Evolutionary conservation across 2,113 vertebrate genomes (phyloP).

Genomic region (Triplophysa siluroides): DNA sequence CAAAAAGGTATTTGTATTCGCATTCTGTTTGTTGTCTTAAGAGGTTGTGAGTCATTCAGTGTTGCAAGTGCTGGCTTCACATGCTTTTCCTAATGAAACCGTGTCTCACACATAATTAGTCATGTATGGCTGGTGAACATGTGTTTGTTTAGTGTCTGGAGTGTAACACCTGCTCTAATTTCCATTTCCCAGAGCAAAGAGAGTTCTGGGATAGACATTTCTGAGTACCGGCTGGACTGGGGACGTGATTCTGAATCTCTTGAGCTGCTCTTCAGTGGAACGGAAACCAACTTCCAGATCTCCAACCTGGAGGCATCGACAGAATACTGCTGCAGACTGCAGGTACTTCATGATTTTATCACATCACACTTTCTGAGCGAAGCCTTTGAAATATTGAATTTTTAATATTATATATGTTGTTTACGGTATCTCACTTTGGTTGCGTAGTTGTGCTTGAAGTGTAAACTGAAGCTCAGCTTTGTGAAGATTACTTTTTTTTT

Average conservation of each 20-base stretch:
- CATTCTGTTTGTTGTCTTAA: neutral
- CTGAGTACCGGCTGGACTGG: slow-evolving; percentile 95
- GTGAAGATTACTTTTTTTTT: too few relatives aligned
- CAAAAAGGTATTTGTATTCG: neutral
- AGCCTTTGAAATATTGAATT: too few relatives aligned
- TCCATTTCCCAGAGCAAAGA: slow-evolving; percentile 82
- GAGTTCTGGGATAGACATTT: slow-evolving; percentile 90
- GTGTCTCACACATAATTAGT: slow-evolving; percentile 31
- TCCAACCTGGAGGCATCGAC: slow-evolving; percentile 82
- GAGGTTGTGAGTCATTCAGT: neutral
- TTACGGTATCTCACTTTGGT: too few relatives aligned
- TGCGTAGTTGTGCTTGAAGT: too few relatives aligned
- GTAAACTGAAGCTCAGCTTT: too few relatives aligned
- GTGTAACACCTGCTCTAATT: slow-evolving; percentile 32
- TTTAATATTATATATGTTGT: too few relatives aligned
- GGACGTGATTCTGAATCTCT: slow-evolving; percentile 84
- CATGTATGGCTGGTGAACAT: slow-evolving; percentile 3
- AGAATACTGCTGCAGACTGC: slow-evolving; percentile 88
- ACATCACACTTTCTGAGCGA: neutral
- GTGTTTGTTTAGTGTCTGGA: slow-evolving; percentile 12
- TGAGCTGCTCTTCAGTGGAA: slow-evolving; percentile 84
- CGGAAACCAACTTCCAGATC: slow-evolving; percentile 85
- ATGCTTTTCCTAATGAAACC: slow-evolving; percentile 13
- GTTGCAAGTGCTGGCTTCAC: neutral
- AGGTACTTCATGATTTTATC: slow-evolving; percentile 60